Evolutionary conservation across 1,140 invertebrate genomes (phyloP).

Genomic region (Psix sp.): DNA sequence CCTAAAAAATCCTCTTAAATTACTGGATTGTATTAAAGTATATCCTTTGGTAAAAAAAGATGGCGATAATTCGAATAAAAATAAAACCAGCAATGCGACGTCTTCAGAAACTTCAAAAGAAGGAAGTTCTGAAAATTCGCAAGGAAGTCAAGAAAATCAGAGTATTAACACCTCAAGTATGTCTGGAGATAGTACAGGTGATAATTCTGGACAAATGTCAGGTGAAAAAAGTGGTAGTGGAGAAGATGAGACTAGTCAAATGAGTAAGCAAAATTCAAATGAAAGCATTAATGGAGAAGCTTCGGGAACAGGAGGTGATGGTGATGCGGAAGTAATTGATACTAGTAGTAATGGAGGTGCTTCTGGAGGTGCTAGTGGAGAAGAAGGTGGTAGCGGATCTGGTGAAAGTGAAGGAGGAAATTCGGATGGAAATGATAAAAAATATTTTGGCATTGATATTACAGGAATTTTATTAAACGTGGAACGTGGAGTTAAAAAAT

Average conservation of each 20-base stretch:
- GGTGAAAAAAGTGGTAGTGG: not conserved
- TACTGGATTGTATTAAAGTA: conserved; percentile 2
- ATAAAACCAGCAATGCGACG: not conserved
- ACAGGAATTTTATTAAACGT: not conserved
- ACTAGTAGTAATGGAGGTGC: not conserved
- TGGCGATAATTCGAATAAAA: not conserved
- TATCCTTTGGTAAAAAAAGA: not conserved
- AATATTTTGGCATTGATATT: not conserved
- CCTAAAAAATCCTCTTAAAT: not conserved
- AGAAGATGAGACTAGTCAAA: not conserved
- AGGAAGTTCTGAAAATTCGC: not conserved
- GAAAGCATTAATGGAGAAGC: not conserved
- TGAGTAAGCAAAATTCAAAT: not conserved
- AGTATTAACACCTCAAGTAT: too few species aligned
- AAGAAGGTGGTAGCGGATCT: not conserved
- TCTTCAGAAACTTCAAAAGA: too few species aligned
- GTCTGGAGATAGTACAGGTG: not conserved
- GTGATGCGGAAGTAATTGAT: not conserved
- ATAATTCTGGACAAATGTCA: not conserved
- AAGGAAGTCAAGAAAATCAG: too few species aligned
- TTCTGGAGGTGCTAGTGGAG: not conserved
- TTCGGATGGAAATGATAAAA: not conserved
- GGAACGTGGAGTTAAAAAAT: not conserved
- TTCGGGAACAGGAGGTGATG: not conserved
- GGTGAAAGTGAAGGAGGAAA: not conserved